These are phyloP conservation scores for Phataginus tricuspis DNA, from an alignment of 2,797 vertebrate species.

Conservation along the genomic window DNA sequence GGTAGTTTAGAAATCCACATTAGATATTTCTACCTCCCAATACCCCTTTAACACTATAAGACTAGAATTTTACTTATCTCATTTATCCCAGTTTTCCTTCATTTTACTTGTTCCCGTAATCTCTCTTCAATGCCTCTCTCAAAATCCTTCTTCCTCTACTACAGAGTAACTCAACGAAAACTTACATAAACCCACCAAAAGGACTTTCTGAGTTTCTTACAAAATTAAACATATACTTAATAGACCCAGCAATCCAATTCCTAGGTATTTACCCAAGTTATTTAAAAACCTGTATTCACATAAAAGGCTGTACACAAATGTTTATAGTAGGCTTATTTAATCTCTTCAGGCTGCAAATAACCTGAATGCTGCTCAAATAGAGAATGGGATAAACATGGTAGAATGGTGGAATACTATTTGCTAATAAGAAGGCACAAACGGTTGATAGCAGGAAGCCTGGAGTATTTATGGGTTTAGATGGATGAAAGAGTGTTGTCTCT, in stretches of 20 bases:
- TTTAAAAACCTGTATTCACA: background rate
- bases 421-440: background rate
- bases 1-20: background rate
- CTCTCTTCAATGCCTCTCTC: background rate
- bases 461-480: background rate
- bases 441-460: background rate
- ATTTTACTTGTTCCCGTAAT: background rate
- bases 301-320: background rate
- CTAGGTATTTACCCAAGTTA: background rate
- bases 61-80: background rate
- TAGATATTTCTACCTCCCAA: background rate
- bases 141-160: background rate
- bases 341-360: background rate
- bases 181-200: background rate
- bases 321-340: conserved; percentile 7
- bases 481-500: background rate
- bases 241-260: background rate
- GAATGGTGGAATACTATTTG: background rate
- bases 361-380: background rate
- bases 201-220: background rate
- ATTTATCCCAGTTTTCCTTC: background rate
- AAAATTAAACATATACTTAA: background rate
- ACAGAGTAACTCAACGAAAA: background rate
- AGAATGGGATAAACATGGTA: background rate
- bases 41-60: background rate